Conservation (phyloP, 2,888 invertebrate species). For the Diadegma fenestrale region DNA sequence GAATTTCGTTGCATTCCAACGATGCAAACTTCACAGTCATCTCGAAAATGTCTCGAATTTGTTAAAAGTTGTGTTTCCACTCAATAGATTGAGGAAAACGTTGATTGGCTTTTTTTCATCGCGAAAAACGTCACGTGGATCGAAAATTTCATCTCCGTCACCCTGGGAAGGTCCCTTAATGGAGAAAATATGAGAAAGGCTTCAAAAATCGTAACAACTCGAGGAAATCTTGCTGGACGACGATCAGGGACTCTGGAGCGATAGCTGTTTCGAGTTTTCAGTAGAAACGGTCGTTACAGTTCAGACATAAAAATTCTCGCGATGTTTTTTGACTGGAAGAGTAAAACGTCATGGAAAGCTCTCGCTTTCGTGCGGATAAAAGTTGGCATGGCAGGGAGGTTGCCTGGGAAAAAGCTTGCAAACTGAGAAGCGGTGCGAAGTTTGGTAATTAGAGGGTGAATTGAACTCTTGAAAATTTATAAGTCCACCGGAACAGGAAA, state of each 20-base stretch:
- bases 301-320: background rate
- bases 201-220: background rate
- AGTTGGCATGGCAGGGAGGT: conserved; percentile 21
- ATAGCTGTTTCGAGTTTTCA: too few species aligned
- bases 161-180: too few species aligned
- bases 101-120: too few species aligned
- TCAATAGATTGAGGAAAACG: too few species aligned
- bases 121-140: too few species aligned
- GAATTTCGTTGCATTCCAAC: too few species aligned
- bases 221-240: background rate
- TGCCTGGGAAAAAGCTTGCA: conserved; percentile 23
- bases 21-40: too few species aligned
- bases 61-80: too few species aligned
- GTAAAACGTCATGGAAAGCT: conserved; percentile 26
- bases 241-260: background rate
- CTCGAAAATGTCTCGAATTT: too few species aligned
- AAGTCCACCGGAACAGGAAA: conserved; percentile 52
- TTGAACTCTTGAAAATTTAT: conserved; percentile 79
- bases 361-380: conserved; percentile 40
- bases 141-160: too few species aligned
- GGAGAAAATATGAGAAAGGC: too few species aligned
- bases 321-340: conserved; percentile 17
- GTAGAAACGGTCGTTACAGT: background rate
- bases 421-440: conserved; percentile 66
- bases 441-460: conserved; percentile 78